Conservation (phyloP, 1,140 invertebrate genomes). For the Chymomyza costata region DNA sequence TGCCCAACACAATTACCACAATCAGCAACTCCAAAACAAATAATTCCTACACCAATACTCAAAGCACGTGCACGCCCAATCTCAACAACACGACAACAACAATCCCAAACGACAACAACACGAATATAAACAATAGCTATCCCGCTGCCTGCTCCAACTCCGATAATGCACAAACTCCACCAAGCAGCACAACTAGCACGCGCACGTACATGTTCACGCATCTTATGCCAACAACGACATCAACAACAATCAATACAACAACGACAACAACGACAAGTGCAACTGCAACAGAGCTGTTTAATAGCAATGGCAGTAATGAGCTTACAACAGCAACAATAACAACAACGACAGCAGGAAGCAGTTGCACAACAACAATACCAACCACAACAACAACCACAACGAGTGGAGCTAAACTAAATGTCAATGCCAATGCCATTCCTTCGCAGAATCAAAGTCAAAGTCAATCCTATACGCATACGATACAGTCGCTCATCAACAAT, state of each 20-base stretch:
- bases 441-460: slow-evolving; percentile 64
- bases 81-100: slow-evolving; percentile 37
- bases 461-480: slow-evolving; percentile 75
- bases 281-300: slow-evolving; percentile 16
- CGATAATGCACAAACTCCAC: slow-evolving; percentile 15
- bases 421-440: slow-evolving; percentile 71
- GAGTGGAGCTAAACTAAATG: slow-evolving; percentile 60
- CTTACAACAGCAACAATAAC: slow-evolving; percentile 21
- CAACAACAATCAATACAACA: slow-evolving; percentile 35
- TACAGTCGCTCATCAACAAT: slow-evolving; percentile 89
- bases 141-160: slow-evolving; percentile 14
- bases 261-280: slow-evolving; percentile 33
- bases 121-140: slow-evolving; percentile 22
- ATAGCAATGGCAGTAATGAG: slow-evolving; percentile 1
- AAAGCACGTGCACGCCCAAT: slow-evolving; percentile 55
- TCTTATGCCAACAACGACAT: slow-evolving; percentile 42
- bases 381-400: slow-evolving; percentile 30
- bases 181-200: slow-evolving; percentile 40
- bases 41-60: slow-evolving; percentile 40
- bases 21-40: slow-evolving; percentile 24
- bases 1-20: slow-evolving; percentile 25
- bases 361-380: neutral
- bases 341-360: slow-evolving; percentile 18
- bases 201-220: slow-evolving; percentile 55
- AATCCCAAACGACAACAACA: slow-evolving; percentile 29